These are phyloP conservation scores for Aphelenchoides besseyi DNA, from an alignment of 1,140 invertebrate genomes.

Conservation along the genomic window DNA sequence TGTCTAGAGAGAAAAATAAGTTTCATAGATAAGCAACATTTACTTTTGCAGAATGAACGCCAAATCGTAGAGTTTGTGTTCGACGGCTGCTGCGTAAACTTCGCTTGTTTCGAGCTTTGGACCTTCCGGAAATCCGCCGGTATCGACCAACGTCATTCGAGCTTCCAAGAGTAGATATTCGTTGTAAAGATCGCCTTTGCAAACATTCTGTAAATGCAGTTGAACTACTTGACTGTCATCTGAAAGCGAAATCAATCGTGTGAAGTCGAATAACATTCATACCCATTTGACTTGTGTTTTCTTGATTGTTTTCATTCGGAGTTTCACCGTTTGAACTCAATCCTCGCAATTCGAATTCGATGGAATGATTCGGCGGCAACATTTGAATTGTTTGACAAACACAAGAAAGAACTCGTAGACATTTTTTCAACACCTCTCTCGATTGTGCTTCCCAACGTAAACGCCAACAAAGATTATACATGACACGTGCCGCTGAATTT, in stretches of 20 bases:
- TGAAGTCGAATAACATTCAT: not conserved
- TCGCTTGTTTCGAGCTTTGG: constrained; percentile 33
- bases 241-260: not conserved
- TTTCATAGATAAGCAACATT: too few relatives aligned
- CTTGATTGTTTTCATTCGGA: too few relatives aligned
- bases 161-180: constrained; percentile 43
- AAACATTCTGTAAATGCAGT: constrained; percentile 13
- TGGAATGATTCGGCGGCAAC: not conserved
- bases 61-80: constrained; percentile 45
- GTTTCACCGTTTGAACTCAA: not conserved
- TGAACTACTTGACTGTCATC: not conserved
- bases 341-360: constrained; percentile 20
- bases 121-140: constrained; percentile 21
- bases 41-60: constrained; percentile 45
- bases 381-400: constrained; percentile 41
- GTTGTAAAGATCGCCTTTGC: constrained; percentile 27
- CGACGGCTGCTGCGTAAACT: constrained; percentile 36
- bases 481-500: constrained; percentile 23
- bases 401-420: constrained; percentile 24
- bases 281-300: too few relatives aligned
- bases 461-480: constrained; percentile 22
- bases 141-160: constrained; percentile 32
- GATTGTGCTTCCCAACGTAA: constrained; percentile 33
- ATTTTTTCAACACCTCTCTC: constrained; percentile 36
- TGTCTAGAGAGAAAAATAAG: too few relatives aligned